Evolutionary conservation across 1,140 invertebrate genomes (phyloP), one percentile per base, ranked within the genome.

Genomic region (Neuroterus valhalla): DNA sequence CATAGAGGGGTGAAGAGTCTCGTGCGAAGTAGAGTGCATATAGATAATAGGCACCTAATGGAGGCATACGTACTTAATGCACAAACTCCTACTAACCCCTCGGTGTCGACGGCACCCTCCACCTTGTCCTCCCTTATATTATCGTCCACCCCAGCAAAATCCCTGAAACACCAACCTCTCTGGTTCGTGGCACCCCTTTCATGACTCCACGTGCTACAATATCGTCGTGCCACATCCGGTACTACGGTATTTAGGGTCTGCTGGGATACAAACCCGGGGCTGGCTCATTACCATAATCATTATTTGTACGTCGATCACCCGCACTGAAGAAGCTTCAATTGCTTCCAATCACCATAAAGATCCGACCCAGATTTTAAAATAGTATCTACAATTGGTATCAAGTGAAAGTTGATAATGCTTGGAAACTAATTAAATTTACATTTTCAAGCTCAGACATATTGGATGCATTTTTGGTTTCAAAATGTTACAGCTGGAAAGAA

Each of bases 201-300:
- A 73, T 45, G 72, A 55, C 50, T 72, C 77, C 79, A 83, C 80
- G 81, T 82, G 77, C 72, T 78, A 75, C 72, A 68, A 74, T 78
- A 78, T 74, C 77, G 68, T 68, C 78, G 75, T 70, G 66, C 76
- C 75, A 68, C 76, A 79, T 84, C 77, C 81, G 77, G 76, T 62
- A 26, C 31, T n/a, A 62, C 21, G 46, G 70, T 45, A 50, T 69
- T 76, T 76, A 70, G 67, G 75, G 70, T 68, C 42, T 31, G 31
- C 46, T 23, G 21, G 43, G 23, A 23, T 19, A 31, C 52, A 14
- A 66, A 46, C 43, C 31, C 62, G 6, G 42, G 17, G 46, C 76
- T 68, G 55, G 62, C 55, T 74, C 71, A 77, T 77, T 77, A 77
- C 76, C 76, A 74, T 77, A 77, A 77, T 77, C 72, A 74, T 77